A percentile compares a stretch with the other conserved stretches of the same genome.
Evolutionary conservation across 2,888 invertebrate species (phyloP).

Genomic region (Lottia gigantea): DNA sequence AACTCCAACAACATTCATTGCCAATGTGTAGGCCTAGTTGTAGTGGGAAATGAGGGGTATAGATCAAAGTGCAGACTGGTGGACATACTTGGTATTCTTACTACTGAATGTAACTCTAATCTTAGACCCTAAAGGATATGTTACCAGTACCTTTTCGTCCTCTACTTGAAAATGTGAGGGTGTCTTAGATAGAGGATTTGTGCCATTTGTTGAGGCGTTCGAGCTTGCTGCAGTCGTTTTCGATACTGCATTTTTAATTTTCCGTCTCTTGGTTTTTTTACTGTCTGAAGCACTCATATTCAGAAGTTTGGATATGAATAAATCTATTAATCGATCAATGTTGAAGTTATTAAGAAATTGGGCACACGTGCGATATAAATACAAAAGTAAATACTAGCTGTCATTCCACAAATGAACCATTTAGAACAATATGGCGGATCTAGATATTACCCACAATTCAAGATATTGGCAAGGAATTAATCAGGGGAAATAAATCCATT

Average conservation of each 20-base stretch:
- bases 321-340: slow-evolving; percentile 12
- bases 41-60: too few species aligned
- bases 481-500: slow-evolving; percentile 6
- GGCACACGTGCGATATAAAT: slow-evolving; percentile 17
- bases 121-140: too few species aligned
- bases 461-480: slow-evolving; percentile 24
- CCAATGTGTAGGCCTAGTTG: too few species aligned
- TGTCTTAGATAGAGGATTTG: slow-evolving; percentile 17
- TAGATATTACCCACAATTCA: slow-evolving; percentile 48
- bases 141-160: too few species aligned
- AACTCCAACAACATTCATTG: too few species aligned
- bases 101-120: too few species aligned
- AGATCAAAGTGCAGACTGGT: too few species aligned
- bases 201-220: slow-evolving; percentile 27
- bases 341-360: slow-evolving; percentile 13
- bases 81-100: too few species aligned
- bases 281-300: slow-evolving; percentile 54
- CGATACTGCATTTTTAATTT: slow-evolving; percentile 49
- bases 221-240: slow-evolving; percentile 31
- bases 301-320: slow-evolving; percentile 9
- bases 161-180: slow-evolving; percentile 17
- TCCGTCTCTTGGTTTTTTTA: slow-evolving; percentile 57
- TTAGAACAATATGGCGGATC: slow-evolving; percentile 50
- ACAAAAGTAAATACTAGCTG: neutral
- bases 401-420: slow-evolving; percentile 29